These are phyloP conservation scores for Eristalis tenax DNA, from an alignment of 2,888 invertebrate species.

Conservation along the genomic window DNA sequence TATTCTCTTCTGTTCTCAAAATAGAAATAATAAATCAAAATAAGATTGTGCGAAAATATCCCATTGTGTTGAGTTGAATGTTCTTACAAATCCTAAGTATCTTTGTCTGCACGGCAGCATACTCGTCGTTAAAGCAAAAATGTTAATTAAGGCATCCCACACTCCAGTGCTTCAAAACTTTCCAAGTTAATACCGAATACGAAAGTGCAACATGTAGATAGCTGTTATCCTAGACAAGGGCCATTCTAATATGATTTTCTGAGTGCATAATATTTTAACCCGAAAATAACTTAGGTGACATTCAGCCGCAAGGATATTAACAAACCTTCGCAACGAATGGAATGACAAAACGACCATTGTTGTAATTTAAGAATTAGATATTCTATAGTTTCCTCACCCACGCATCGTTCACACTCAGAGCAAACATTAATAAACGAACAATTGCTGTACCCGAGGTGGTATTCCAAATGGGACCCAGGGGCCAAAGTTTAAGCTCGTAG, in stretches of 20 bases:
- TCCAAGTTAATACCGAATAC: constrained; percentile 37
- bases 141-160: too few species aligned
- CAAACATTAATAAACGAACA: constrained; percentile 70
- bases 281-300: constrained; percentile 28
- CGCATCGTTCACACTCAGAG: constrained; percentile 64
- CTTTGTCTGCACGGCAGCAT: neutral
- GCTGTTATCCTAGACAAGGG: neutral
- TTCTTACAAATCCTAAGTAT: too few species aligned
- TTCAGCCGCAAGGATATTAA: constrained; percentile 43
- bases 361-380: constrained; percentile 60
- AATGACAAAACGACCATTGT: constrained; percentile 7
- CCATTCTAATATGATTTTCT: constrained; percentile 8
- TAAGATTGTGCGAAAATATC: too few species aligned
- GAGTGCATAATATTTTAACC: constrained; percentile 60
- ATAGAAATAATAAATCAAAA: neutral
- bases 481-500: constrained; percentile 55
- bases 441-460: constrained; percentile 54
- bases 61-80: too few species aligned
- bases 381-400: constrained; percentile 19
- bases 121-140: neutral
- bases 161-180: neutral
- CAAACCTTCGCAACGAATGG: neutral
- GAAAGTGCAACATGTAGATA: constrained; percentile 44
- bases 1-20: too few species aligned
- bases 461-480: constrained; percentile 62